Evolutionary conservation across 2,888 invertebrate genomes (phyloP).

Genomic region (Cybosia mesomella): DNA sequence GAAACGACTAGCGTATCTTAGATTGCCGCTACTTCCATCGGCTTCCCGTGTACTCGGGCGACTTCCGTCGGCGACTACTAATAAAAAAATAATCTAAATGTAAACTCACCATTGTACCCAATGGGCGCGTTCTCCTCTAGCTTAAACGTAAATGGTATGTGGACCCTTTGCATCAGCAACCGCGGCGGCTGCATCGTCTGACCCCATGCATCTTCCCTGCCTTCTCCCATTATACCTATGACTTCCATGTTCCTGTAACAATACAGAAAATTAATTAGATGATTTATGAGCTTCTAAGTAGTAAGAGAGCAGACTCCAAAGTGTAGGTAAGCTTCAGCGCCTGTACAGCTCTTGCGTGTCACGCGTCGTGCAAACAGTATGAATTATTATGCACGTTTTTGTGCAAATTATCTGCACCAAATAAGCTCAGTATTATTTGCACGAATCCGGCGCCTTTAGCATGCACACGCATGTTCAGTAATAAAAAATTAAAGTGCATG

Average conservation of each 20-base stretch:
- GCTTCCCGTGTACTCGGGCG: neutral
- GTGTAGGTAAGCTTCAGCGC: too few species aligned
- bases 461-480: too few species aligned
- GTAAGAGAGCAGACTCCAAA: too few species aligned
- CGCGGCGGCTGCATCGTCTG: conserved; percentile 89
- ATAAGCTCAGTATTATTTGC: too few species aligned
- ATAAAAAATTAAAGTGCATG: too few species aligned
- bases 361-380: too few species aligned
- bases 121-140: conserved; percentile 90
- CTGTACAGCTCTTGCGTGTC: too few species aligned
- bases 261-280: conserved; percentile 6
- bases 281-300: neutral
- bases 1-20: too few species aligned
- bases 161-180: conserved; percentile 94
- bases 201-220: conserved; percentile 84
- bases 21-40: too few species aligned
- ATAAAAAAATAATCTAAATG: neutral
- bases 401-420: too few species aligned
- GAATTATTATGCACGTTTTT: too few species aligned
- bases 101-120: conserved; percentile 89
- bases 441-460: too few species aligned
- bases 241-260: conserved; percentile 90
- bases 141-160: conserved; percentile 94
- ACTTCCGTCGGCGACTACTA: neutral
- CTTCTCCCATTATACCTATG: conserved; percentile 91